Evolutionary conservation across 2,797 vertebrate species (phyloP).

Genomic region (Adrianichthys oophorus): DNA sequence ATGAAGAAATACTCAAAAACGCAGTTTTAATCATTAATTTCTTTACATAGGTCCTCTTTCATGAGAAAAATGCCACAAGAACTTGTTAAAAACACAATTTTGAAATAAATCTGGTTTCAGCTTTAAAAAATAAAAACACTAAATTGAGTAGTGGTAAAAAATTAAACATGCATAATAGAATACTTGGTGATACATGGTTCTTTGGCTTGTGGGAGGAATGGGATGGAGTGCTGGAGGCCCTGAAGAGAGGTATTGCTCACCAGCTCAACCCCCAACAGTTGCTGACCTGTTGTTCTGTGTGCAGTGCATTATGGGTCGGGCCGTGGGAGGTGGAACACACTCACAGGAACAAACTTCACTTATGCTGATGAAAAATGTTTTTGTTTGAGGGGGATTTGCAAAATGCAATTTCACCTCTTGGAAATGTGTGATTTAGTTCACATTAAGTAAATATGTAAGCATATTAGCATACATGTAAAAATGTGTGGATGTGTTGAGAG

Average conservation of each 20-base stretch:
- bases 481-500: too few relatives aligned
- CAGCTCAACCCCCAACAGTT: constrained; percentile 53
- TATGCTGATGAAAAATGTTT: background rate
- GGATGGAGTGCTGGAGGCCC: constrained; percentile 54
- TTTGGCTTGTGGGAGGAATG: constrained; percentile 37
- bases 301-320: constrained; percentile 51
- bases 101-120: constrained; percentile 18
- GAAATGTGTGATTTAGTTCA: constrained; percentile 1
- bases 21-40: too few relatives aligned
- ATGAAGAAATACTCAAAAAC: too few relatives aligned
- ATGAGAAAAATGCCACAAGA: too few relatives aligned
- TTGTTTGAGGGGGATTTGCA: constrained; percentile 9
- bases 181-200: constrained; percentile 20
- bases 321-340: constrained; percentile 55
- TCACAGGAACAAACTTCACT: constrained; percentile 29
- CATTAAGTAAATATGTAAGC: background rate
- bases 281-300: constrained; percentile 52
- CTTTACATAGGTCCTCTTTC: too few relatives aligned
- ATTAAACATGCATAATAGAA: constrained; percentile 14
- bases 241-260: constrained; percentile 64
- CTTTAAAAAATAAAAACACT: constrained; percentile 5
- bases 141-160: constrained; percentile 6
- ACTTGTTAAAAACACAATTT: background rate
- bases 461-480: background rate
- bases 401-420: constrained; percentile 1